Evolutionary conservation across 2,797 vertebrate genomes (phyloP).

Genomic region (Brachymystax lenok): DNA sequence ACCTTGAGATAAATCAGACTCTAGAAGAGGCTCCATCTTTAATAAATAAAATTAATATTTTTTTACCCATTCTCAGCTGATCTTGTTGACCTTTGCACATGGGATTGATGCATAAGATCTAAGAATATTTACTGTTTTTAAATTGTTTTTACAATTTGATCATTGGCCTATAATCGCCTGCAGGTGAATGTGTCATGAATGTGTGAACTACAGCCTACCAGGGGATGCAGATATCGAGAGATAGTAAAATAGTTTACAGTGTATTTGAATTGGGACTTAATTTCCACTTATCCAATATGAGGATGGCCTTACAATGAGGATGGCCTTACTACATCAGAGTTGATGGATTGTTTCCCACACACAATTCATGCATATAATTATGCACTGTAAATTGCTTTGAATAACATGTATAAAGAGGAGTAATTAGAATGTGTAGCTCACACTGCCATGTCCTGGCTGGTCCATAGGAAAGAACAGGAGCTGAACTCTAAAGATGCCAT

Average conservation of each 20-base stretch:
- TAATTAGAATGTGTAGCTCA: neutral
- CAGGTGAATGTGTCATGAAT: no score
- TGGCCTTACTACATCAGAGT: neutral
- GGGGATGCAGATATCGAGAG: neutral
- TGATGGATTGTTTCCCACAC: neutral
- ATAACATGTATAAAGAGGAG: neutral
- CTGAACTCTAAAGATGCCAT: slow-evolving; percentile 96
- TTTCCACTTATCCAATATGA: neutral
- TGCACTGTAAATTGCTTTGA: neutral
- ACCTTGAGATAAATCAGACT: neutral
- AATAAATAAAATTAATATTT: no score
- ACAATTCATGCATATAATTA: neutral
- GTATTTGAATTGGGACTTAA: neutral
- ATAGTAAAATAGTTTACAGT: neutral
- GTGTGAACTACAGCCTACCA: neutral
- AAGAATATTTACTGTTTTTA: neutral
- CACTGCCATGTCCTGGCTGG: slow-evolving; percentile 11
- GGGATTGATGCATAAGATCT: neutral
- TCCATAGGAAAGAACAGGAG: slow-evolving; percentile 92
- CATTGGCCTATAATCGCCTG: neutral
- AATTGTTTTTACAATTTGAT: neutral
- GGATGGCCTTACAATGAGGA: neutral
- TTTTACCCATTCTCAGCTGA: no score
- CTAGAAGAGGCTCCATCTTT: no score
- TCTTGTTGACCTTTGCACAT: no score